Evolutionary conservation across 1,140 invertebrate species (phyloP), one percentile per base, ranked within the genome.

Genomic region (Bombus sylvicola): DNA sequence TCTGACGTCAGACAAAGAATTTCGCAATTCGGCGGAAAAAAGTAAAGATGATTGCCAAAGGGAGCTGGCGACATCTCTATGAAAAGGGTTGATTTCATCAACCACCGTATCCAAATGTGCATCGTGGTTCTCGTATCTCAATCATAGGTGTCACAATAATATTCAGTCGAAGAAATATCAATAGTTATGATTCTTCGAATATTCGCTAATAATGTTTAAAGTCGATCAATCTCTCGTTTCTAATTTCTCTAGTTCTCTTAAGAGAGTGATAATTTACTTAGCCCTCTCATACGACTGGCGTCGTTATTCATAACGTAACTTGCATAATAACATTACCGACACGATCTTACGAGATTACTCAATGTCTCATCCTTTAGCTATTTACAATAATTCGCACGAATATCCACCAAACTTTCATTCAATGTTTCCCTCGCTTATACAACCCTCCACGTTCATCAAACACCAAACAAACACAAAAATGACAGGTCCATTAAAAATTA

Each of bases 401-500:
- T 53, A 31, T 83, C 1, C 39, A 39, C n/a, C 53, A 18, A 88
- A 39, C 88, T 89, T 89, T 89, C 88, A 87, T 89, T 89, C 87
- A 83, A 89, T 31, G 76, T 83, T 39, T 18, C 1, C 28, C 43
- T 9, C 34, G 57, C 13, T 39, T 15, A 10, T 25, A 57, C 31
- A 37, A 76, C 28, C 28, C 41, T n/a, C 31, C 64, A 13, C 9
- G 10, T 28, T 12, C 12, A n/a, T 41, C 10, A 15, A 64, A 68
- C 6, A 43, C 13, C 43, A 47, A 47, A n/a, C 9, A 37, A 34
- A 59, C 57, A 10, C 3, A 1, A 18, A 9, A 10, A 8, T 25
- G 22, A 28, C 2, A 57, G 22, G n/a, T 18, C 31, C n/a, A n/a
- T 15, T 15, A 15, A 31, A n/a, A 62, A 13, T 78, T 72, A 73